Base-by-base conservation (phyloP, 2,888 invertebrate species). In the Macrosiphum euphorbiae region DNA sequence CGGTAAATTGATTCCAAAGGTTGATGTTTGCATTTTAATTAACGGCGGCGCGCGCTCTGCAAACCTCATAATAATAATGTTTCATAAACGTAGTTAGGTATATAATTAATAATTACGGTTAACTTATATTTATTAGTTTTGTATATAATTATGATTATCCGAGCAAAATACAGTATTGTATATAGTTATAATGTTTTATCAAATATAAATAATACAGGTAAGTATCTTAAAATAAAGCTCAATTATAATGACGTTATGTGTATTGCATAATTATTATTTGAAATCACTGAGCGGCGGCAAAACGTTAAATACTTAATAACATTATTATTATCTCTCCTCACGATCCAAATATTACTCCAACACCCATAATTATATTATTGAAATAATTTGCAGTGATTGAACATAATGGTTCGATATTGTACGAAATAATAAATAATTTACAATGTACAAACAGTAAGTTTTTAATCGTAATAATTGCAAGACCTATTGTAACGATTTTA, bases 1-100 rank as follows among this genome's bases (percentile, higher is more conserved):
- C 52, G 24, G 35, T 88, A n/a, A 88, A 88, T 52, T 52, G 50
- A 87, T 87, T 87, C 52, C 35, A 87, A 87, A 87, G 35, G 52
- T 20, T 20, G 50, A n/a, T 52, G 50, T n/a, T 52, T 87, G n/a
- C 50, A 24, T 52, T 87, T 50, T 52, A 87, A 87, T 78, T 78
- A 78, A 35, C 55, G 20, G 55, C 35, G 2, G 55, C 35, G 2
- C 35, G 78, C 16, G 35, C 35, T 35, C 26, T 26, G 55, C 13
- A 78, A 78, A 35, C 20, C 35, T 78, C 16, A 20, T 78, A 78
- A 78, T 78, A 55, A 55, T 55, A 35, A 35, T 67, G n/a, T 78
- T 78, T 35, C 78, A 78, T 78, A 78, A 78, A 78, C 78, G 35
- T 78, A 78, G 78, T 16, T 78, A 35, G 55, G 55, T 58, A 58